Base-by-base conservation (phyloP, 1,140 invertebrate species). In the Trypoxylus dichotomus region DNA sequence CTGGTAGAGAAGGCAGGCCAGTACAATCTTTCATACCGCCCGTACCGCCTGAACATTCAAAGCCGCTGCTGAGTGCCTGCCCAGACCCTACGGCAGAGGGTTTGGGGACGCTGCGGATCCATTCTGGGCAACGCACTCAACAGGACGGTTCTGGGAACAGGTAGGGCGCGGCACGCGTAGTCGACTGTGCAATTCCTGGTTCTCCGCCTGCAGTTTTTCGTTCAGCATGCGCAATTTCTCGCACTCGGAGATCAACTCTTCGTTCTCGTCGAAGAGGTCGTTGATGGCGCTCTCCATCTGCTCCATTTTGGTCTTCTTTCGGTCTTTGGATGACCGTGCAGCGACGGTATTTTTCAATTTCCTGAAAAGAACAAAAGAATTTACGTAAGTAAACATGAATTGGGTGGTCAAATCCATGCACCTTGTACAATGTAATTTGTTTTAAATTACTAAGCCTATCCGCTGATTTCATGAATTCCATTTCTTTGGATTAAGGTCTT, bases 341-440 rank as follows among this genome's bases (percentile, higher is more conserved):
- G 98, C 97, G 15, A 98, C 96, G 82, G 97, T 89, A 86, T 99
- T 99, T 86, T 98, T 99, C 80, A 99, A 85, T 89, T 99, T 99
- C 86, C 97, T 97, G 74, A n/a, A 29, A 58, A 24, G n/a, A 47
- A 7, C 32, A 47, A 72, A 27, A 58, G 47, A 58, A 37, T 8
- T 5, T 5, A 37, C n/a, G n/a, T n/a, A n/a, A n/a, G n/a, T n/a
- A n/a, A n/a, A n/a, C n/a, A n/a, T n/a, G n/a, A n/a, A n/a, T n/a
- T n/a, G n/a, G n/a, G n/a, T n/a, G n/a, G n/a, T n/a, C n/a, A n/a
- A n/a, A n/a, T n/a, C n/a, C n/a, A n/a, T n/a, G n/a, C n/a, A n/a
- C n/a, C n/a, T n/a, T n/a, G n/a, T n/a, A n/a, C n/a, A n/a, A n/a
- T n/a, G n/a, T n/a, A n/a, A n/a, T n/a, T n/a, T n/a, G n/a, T n/a